Conservation (phyloP, 2,113 vertebrate species). For the Oxygymnocypris stewartii region DNA sequence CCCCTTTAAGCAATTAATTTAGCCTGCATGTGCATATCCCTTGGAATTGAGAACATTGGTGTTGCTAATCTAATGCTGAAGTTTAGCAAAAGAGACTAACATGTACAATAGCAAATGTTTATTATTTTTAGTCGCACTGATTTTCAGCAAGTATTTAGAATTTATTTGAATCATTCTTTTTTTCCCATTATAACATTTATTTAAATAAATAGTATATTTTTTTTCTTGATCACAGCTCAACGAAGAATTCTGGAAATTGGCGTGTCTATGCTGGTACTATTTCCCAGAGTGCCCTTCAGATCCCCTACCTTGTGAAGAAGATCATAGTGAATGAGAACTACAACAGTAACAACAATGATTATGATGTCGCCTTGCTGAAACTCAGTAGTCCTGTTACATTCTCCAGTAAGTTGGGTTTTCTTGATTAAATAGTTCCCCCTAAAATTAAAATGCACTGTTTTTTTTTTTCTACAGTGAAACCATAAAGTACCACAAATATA, state of each 20-base stretch:
- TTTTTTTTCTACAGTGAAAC: neutral
- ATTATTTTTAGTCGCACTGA: neutral
- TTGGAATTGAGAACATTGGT: no score
- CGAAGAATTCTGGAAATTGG: constrained; percentile 72
- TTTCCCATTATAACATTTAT: neutral
- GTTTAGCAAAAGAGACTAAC: neutral
- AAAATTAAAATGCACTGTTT: neutral
- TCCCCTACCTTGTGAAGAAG: constrained; percentile 69
- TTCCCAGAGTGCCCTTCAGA: constrained; percentile 66
- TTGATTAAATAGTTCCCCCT: no score
- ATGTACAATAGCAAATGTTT: no score
- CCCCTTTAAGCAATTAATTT: no score
- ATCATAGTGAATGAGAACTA: constrained; percentile 85
- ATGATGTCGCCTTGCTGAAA: constrained; percentile 84
- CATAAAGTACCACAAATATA: neutral
- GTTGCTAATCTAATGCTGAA: neutral
- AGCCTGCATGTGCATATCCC: no score
- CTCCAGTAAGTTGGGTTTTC: constrained; percentile 69
- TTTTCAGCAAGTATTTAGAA: neutral
- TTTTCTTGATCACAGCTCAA: constrained; percentile 45
- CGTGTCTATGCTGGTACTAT: constrained; percentile 77
- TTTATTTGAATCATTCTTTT: neutral
- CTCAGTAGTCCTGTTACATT: constrained; percentile 75
- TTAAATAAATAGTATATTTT: neutral
- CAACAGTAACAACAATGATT: constrained; percentile 73